phyloP scores from a whole-genome alignment of 2,888 invertebrate genomes.

The Hydropsyche betteni region DNA sequence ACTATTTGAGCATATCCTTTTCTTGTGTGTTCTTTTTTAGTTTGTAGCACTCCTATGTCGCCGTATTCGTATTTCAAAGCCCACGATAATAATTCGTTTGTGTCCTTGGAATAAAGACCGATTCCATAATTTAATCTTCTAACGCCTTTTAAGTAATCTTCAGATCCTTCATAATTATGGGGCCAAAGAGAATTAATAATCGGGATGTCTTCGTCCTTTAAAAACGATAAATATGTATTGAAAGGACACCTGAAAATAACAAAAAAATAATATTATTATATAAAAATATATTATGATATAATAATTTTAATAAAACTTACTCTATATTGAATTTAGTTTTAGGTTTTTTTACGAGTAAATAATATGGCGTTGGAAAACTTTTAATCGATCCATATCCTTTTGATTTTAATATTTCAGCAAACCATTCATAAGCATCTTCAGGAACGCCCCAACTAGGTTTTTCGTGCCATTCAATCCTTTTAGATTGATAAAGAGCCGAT shows the following conservation, averaged over 20 bases:
- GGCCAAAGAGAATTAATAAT: slow-evolving; percentile 52
- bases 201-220: slow-evolving; percentile 54
- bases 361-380: slow-evolving; percentile 48
- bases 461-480: slow-evolving; percentile 54
- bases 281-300: not conserved
- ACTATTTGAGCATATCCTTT: slow-evolving; percentile 58
- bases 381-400: slow-evolving; percentile 46
- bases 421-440: slow-evolving; percentile 50
- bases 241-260: slow-evolving; percentile 54
- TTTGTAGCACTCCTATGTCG: slow-evolving; percentile 57
- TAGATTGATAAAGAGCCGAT: slow-evolving; percentile 52
- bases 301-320: slow-evolving; percentile 37
- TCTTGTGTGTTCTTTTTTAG: slow-evolving; percentile 55
- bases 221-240: slow-evolving; percentile 55
- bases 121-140: slow-evolving; percentile 56
- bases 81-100: slow-evolving; percentile 57
- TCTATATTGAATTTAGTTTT: slow-evolving; percentile 46
- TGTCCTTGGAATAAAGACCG: slow-evolving; percentile 57
- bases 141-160: slow-evolving; percentile 54
- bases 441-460: slow-evolving; percentile 53
- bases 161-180: slow-evolving; percentile 52
- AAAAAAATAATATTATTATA: slow-evolving; percentile 37
- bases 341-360: slow-evolving; percentile 50
- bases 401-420: slow-evolving; percentile 52
- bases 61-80: slow-evolving; percentile 56